Percentiles rank a stretch among this genome's conserved stretches.
phyloP scores from a whole-genome alignment of 2,113 vertebrate species.

The Ochotona curzoniae region DNA sequence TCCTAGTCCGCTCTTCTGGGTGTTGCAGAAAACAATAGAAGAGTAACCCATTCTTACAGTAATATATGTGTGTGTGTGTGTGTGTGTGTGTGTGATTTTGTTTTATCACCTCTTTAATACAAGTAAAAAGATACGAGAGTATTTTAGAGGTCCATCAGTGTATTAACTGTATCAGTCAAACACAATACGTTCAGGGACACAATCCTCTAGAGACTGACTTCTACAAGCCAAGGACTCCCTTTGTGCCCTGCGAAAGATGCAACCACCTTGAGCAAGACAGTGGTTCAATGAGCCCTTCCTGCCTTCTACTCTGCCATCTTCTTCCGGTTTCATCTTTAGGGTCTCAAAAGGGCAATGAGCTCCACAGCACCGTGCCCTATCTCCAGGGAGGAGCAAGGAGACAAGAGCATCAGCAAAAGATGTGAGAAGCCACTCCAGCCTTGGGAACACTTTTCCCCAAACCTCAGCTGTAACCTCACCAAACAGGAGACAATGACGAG shows the following conservation, averaged over 20 bases:
- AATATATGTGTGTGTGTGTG: neutral
- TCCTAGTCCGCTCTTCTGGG: neutral
- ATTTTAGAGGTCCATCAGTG: neutral
- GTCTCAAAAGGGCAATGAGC: neutral
- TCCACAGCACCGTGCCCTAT: neutral
- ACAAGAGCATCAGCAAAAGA: neutral
- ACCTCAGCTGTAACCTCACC: neutral
- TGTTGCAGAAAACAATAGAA: neutral
- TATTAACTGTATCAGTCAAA: neutral
- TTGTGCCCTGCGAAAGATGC: neutral
- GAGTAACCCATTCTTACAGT: neutral
- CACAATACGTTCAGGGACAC: neutral
- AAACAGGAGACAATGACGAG: neutral
- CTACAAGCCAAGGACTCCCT: neutral
- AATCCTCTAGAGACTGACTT: neutral
- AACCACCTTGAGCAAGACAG: accelerated
- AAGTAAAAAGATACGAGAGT: neutral
- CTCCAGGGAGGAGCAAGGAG: neutral
- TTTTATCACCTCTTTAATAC: neutral
- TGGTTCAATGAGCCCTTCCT: neutral
- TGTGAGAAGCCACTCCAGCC: neutral
- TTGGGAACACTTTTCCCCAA: neutral
- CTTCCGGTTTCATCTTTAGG: neutral
- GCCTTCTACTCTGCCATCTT: neutral
- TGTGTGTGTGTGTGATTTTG: accelerated